Conservation (phyloP, 2,113 vertebrate genomes). For the Nannobrachium achirus region DNA sequence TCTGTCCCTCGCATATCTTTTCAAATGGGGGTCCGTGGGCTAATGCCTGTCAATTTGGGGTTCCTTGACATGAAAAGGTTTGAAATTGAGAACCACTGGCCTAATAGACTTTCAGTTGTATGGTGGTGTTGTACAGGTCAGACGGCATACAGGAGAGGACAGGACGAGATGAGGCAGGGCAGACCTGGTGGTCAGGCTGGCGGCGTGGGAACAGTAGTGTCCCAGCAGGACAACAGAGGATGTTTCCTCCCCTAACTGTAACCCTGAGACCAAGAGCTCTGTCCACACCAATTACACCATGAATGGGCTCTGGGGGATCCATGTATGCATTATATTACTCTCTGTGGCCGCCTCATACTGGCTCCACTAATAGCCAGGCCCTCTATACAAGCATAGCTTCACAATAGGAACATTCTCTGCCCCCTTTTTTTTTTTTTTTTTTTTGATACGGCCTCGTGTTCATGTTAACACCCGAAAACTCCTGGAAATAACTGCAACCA, state of each 20-base stretch:
- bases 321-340: conserved; percentile 77
- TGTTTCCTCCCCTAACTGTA: conserved; percentile 67
- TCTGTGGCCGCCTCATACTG: conserved; percentile 61
- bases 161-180: neutral
- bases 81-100: no score
- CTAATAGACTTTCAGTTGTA: no score
- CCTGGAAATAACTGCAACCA: conserved; percentile 68
- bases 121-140: neutral
- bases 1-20: no score
- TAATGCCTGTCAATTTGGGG: no score
- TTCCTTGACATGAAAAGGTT: no score
- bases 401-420: conserved; percentile 76
- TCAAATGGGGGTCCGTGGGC: no score
- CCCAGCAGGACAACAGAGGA: conserved; percentile 67
- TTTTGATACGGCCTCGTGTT: conserved; percentile 73
- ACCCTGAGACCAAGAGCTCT: conserved; percentile 70
- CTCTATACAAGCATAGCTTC: conserved; percentile 64
- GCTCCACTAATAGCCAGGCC: conserved; percentile 62
- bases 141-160: neutral
- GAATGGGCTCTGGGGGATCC: conserved; percentile 76
- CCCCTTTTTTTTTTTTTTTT: no score
- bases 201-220: conserved; percentile 58
- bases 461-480: conserved; percentile 65
- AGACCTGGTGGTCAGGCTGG: conserved; percentile 6
- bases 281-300: conserved; percentile 78